These are phyloP conservation scores for Cacatua alba DNA, from an alignment of 2,113 vertebrate species.

Conservation along the genomic window DNA sequence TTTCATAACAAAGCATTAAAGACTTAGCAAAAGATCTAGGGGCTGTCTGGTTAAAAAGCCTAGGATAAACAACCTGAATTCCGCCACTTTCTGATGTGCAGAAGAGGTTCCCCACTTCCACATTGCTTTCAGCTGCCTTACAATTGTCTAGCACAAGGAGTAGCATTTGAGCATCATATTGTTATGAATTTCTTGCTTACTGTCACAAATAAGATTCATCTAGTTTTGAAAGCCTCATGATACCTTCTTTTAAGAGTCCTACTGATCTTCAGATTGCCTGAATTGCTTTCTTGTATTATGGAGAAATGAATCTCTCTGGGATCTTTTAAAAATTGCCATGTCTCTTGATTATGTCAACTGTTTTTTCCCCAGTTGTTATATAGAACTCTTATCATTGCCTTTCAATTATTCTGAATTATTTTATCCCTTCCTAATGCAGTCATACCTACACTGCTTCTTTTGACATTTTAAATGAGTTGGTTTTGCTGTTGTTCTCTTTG, in stretches of 20 bases:
- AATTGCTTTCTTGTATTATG: not conserved
- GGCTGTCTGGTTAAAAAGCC: conserved; percentile 5
- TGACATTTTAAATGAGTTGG: not conserved
- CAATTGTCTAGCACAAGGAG: not conserved
- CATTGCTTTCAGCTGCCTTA: not conserved
- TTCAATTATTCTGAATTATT: not conserved
- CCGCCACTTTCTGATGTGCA: conserved; percentile 20
- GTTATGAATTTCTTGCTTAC: not conserved
- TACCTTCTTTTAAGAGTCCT: not conserved
- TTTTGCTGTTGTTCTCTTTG: not conserved
- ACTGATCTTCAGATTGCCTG: not conserved
- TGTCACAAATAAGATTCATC: not conserved
- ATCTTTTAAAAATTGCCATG: not conserved
- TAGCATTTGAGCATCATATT: not conserved
- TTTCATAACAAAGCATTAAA: conserved; percentile 60
- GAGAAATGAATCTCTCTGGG: not conserved
- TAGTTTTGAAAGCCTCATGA: not conserved
- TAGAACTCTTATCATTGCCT: not conserved
- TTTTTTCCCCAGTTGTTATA: not conserved
- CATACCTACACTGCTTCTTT: not conserved
- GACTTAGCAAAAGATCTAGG: conserved; percentile 26
- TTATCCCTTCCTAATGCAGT: not conserved
- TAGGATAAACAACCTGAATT: conserved; percentile 39
- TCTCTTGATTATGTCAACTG: not conserved
- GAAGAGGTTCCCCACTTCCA: not conserved